Conservation (phyloP, 92 coral and sea anemone genomes). For the Parazoanthus atlanticus region DNA sequence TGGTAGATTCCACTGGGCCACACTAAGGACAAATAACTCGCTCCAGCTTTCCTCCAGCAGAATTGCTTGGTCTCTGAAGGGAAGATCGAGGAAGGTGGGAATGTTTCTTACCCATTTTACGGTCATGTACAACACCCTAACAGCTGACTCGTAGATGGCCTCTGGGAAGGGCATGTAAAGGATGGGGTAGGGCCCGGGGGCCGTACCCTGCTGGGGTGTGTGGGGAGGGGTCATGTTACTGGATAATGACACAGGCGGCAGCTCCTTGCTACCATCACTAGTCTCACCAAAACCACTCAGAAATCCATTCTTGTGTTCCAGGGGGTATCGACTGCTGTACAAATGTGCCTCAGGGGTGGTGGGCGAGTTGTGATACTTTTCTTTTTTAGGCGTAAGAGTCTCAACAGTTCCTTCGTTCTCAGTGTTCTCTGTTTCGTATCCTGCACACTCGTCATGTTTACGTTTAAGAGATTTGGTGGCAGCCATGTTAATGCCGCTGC, state of each 20-base stretch:
- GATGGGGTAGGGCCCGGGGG: conserved; percentile 51
- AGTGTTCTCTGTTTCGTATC: conserved; percentile 48
- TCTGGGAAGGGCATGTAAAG: conserved; percentile 83
- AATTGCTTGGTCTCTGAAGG: conserved; percentile 94
- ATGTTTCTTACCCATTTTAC: conserved; percentile 98
- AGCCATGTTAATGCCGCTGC: conserved; percentile 1
- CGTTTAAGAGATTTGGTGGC: conserved; percentile 77
- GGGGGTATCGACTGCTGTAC: conserved; percentile 47
- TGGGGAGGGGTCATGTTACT: conserved; percentile 74
- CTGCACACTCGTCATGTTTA: conserved; percentile 54
- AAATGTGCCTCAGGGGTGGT: conserved; percentile 55
- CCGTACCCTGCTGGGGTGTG: conserved; percentile 72
- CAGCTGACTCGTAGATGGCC: conserved; percentile 92
- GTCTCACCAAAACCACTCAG: conserved; percentile 46
- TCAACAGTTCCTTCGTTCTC: conserved; percentile 50
- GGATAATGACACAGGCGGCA: conserved; percentile 64
- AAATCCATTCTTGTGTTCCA: conserved; percentile 45
- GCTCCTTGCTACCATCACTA: conserved; percentile 45
- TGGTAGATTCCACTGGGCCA: conserved; percentile 95
- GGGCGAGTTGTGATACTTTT: conserved; percentile 60
- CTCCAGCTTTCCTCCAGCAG: conserved; percentile 96
- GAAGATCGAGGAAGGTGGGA: conserved; percentile 94
- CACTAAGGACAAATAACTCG: conserved; percentile 85
- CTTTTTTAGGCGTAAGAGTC: conserved; percentile 62
- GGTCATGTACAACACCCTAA: conserved; percentile 88